Conservation (phyloP, 2,797 vertebrate genomes). For the Telmatherina bonti region DNA sequence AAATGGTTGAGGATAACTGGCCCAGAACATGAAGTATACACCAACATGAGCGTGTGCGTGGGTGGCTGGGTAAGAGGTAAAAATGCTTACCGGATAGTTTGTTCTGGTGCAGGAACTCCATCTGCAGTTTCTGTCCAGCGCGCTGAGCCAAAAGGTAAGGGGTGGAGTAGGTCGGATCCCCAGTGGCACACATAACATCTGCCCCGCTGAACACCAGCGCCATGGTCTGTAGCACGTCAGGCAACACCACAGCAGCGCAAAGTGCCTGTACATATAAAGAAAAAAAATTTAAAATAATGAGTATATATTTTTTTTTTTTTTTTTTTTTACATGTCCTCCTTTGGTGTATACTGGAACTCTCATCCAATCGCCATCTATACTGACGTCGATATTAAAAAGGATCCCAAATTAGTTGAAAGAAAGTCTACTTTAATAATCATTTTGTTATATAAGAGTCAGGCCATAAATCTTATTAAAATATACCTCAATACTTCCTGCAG, state of each 20-base stretch:
- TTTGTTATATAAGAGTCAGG: conserved; percentile 3
- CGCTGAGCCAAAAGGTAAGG: conserved; percentile 94
- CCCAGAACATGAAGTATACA: too few species aligned
- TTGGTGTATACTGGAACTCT: not conserved
- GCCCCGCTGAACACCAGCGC: conserved; percentile 92
- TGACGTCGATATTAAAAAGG: too few species aligned
- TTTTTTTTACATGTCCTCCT: not conserved
- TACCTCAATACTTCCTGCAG: conserved; percentile 17
- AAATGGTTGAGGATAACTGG: fast-evolving
- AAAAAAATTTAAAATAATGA: not conserved
- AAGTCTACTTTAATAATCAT: conserved; percentile 4
- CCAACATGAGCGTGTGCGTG: too few species aligned
- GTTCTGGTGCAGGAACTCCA: conserved; percentile 98
- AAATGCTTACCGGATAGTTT: conserved; percentile 88
- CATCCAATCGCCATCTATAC: too few species aligned
- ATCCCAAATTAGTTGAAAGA: not conserved
- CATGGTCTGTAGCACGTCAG: conserved; percentile 91
- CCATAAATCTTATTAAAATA: conserved; percentile 19
- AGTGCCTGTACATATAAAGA: conserved; percentile 83
- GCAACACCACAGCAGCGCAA: conserved; percentile 88
- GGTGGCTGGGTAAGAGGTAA: too few species aligned
- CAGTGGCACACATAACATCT: conserved; percentile 93
- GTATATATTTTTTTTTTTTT: not conserved
- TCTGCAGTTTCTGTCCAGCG: conserved; percentile 92
- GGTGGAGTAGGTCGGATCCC: conserved; percentile 89